Percentiles rank a stretch among this genome's conserved stretches.
Evolutionary conservation across 2,888 invertebrate species (phyloP).

Genomic region (Hemithea aestivaria): DNA sequence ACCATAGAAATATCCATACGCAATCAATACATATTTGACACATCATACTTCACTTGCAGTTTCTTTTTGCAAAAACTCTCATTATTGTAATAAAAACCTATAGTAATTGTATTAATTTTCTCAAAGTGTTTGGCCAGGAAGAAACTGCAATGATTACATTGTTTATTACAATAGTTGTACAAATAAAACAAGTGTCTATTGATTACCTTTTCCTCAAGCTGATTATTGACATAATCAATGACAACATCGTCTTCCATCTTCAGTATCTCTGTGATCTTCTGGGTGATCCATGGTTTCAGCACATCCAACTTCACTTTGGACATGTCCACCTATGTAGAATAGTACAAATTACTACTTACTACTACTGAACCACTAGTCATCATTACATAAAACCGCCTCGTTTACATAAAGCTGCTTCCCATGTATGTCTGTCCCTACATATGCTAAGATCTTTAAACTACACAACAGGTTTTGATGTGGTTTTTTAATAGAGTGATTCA

Average conservation of each 20-base stretch:
- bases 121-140: conserved; percentile 31
- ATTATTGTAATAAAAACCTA: neutral
- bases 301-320: conserved; percentile 98
- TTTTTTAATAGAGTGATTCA: too few species aligned
- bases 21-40: conserved; percentile 76
- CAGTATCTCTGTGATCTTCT: conserved; percentile 96
- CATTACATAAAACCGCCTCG: too few species aligned
- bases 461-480: too few species aligned
- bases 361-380: too few species aligned
- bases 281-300: conserved; percentile 99
- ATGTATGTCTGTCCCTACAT: too few species aligned
- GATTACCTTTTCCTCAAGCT: conserved; percentile 95
- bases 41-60: conserved; percentile 71
- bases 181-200: conserved; percentile 31
- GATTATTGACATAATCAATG: conserved; percentile 99
- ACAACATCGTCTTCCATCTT: conserved; percentile 99
- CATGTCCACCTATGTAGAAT: conserved; percentile 89
- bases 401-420: too few species aligned
- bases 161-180: conserved; percentile 45
- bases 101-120: too few species aligned
- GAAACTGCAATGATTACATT: conserved; percentile 78
- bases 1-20: conserved; percentile 79
- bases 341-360: too few species aligned
- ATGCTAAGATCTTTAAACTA: too few species aligned
- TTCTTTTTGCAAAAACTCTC: conserved; percentile 47